Conservation (phyloP, 2,113 vertebrate genomes). For the Tapirus terrestris region DNA sequence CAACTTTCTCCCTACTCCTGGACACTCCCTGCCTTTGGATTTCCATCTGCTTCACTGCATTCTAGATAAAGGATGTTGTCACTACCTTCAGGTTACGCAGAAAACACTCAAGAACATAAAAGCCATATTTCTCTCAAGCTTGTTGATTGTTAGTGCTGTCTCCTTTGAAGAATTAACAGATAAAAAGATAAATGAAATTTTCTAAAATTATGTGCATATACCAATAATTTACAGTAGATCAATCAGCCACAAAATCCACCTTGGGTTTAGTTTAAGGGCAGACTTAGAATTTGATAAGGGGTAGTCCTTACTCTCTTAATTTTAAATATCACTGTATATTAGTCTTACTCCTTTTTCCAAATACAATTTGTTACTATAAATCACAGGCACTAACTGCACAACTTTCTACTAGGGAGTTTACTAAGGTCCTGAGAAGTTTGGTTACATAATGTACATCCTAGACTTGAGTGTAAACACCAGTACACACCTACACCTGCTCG, state of each 20-base stretch:
- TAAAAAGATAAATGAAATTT: background rate
- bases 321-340: background rate
- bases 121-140: constrained; percentile 41
- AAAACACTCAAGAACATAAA: constrained; percentile 39
- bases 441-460: background rate
- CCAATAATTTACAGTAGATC: background rate
- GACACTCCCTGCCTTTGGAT: constrained; percentile 1
- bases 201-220: background rate
- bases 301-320: background rate
- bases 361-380: background rate
- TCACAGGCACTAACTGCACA: background rate
- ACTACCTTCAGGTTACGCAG: constrained; percentile 7
- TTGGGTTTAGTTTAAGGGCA: background rate
- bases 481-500: background rate
- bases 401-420: constrained; percentile 5
- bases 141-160: background rate
- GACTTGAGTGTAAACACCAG: background rate
- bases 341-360: background rate
- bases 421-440: constrained; percentile 13
- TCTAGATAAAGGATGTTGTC: constrained; percentile 26
- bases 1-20: background rate
- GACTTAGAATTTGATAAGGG: background rate
- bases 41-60: background rate
- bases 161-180: constrained; percentile 15
- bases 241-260: constrained; percentile 24